phyloP scores from a whole-genome alignment of 2,797 vertebrate genomes.

The Capromys pilorides region DNA sequence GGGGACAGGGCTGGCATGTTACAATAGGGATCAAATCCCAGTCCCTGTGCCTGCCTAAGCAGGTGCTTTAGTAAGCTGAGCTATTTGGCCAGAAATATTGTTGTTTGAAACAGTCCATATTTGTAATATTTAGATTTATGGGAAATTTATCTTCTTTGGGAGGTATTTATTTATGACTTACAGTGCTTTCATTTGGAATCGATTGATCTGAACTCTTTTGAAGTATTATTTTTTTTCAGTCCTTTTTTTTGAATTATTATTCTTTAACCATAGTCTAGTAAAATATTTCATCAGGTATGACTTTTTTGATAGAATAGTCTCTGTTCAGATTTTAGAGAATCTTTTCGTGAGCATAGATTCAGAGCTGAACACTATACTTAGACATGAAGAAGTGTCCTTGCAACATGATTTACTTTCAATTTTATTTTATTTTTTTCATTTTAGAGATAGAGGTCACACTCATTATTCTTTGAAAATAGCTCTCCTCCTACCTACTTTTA shows the following conservation, averaged over 20 bases:
- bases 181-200: neutral
- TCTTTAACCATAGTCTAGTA: neutral
- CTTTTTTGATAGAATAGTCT: neutral
- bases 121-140: neutral
- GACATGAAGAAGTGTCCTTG: neutral
- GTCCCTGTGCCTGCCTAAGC: too few species aligned
- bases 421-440: neutral
- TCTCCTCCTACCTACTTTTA: neutral
- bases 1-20: too few species aligned
- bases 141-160: neutral
- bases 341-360: neutral
- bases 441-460: neutral
- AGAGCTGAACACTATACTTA: neutral
- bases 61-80: too few species aligned
- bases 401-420: neutral
- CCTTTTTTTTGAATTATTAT: too few species aligned
- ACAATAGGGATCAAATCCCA: too few species aligned
- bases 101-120: neutral
- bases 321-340: neutral
- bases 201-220: neutral
- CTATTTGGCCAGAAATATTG: neutral
- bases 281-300: neutral
- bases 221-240: too few species aligned
- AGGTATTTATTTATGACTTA: neutral
- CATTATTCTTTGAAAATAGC: neutral